Conservation (phyloP, 2,797 vertebrate species). For the Sebastes variabilis region DNA sequence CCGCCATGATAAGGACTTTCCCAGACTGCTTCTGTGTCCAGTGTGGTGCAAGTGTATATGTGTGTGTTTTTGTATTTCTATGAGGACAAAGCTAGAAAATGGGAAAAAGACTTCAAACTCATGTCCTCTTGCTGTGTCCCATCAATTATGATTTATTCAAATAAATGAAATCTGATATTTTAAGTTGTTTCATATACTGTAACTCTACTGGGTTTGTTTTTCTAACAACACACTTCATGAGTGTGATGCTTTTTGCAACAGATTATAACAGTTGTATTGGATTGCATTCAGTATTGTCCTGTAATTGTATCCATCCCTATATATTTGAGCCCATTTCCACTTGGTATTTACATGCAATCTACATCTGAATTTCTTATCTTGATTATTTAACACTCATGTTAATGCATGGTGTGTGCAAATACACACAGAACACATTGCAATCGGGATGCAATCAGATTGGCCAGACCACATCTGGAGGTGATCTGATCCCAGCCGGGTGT, state of each 20-base stretch:
- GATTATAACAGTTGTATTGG: too few species aligned
- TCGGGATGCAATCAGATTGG: too few species aligned
- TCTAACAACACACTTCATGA: background rate
- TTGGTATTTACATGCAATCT: background rate
- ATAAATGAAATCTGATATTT: background rate
- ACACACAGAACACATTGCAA: too few species aligned
- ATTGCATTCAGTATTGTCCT: background rate
- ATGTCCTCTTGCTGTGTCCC: background rate
- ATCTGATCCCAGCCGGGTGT: too few species aligned
- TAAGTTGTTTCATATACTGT: background rate
- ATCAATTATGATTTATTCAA: background rate
- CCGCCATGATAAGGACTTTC: conserved; percentile 47
- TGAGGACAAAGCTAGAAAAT: background rate
- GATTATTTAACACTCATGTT: too few species aligned
- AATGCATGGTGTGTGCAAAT: too few species aligned
- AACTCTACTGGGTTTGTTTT: background rate
- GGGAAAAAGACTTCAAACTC: background rate
- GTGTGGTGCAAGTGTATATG: background rate
- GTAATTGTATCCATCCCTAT: background rate
- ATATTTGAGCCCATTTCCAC: background rate
- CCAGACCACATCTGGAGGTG: too few species aligned
- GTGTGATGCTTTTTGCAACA: background rate
- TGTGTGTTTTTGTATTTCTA: background rate
- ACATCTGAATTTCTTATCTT: too few species aligned
- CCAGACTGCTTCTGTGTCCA: conserved; percentile 23